Evolutionary conservation across 1,140 invertebrate genomes (phyloP).

Genomic region (Ostrea denselamellosa): DNA sequence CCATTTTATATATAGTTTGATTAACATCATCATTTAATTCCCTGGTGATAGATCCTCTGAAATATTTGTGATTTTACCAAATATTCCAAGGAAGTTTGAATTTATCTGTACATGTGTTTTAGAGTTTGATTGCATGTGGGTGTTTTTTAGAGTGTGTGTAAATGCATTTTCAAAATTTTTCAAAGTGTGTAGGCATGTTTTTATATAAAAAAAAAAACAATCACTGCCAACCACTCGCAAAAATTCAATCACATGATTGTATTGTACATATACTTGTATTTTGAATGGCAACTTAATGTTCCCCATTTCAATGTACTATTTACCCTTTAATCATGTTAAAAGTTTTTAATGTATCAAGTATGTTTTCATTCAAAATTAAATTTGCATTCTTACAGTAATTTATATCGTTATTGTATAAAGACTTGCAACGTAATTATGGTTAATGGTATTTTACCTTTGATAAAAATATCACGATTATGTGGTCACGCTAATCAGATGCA

Average conservation of each 20-base stretch:
- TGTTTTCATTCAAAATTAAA: too few species aligned
- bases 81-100: not conserved
- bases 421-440: too few species aligned
- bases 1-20: not conserved
- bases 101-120: not conserved
- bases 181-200: slow-evolving; percentile 21
- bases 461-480: not conserved
- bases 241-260: not conserved
- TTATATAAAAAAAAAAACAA: not conserved
- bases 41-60: not conserved
- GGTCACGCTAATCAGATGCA: not conserved
- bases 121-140: not conserved
- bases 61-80: not conserved
- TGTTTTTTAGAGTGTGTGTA: slow-evolving; percentile 12
- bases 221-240: not conserved
- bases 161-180: slow-evolving; percentile 26
- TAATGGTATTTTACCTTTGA: not conserved
- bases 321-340: too few species aligned
- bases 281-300: not conserved
- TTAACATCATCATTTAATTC: not conserved
- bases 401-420: too few species aligned
- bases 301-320: too few species aligned
- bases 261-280: not conserved
- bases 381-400: too few species aligned
- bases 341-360: too few species aligned